These are phyloP conservation scores for Uloborus plumipes DNA, from an alignment of 2,888 invertebrate genomes.

Conservation along the genomic window DNA sequence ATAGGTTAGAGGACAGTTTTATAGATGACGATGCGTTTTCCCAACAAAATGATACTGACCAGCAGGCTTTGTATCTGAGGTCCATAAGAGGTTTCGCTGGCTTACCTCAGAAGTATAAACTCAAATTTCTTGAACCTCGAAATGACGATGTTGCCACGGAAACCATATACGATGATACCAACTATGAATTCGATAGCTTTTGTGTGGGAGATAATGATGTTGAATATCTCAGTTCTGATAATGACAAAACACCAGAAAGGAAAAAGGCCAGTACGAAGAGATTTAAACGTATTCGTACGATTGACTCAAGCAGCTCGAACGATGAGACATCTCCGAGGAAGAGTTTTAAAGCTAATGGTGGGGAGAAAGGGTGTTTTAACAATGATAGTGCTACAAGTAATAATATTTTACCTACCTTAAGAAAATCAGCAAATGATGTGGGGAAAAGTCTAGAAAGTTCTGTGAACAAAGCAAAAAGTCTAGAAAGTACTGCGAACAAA, in stretches of 20 bases:
- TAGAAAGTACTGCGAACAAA: too few species aligned
- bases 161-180: constrained; percentile 1
- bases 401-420: too few species aligned
- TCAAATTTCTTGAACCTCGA: constrained; percentile 15
- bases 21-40: constrained; percentile 37
- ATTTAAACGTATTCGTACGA: constrained; percentile 34
- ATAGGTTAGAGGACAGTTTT: constrained; percentile 49
- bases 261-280: constrained; percentile 17
- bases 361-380: too few species aligned
- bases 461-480: too few species aligned
- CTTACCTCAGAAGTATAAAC: constrained; percentile 35
- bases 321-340: constrained; percentile 12
- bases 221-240: constrained; percentile 17
- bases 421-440: too few species aligned
- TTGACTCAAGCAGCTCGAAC: constrained; percentile 24
- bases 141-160: not conserved
- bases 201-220: constrained; percentile 55
- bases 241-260: not conserved
- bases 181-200: constrained; percentile 56
- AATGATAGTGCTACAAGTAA: too few species aligned
- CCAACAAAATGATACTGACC: constrained; percentile 17
- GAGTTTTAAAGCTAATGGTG: too few species aligned
- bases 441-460: too few species aligned
- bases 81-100: constrained; percentile 42
- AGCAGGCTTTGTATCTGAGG: constrained; percentile 42